Percentiles rank a stretch among this genome's conserved stretches.
Evolutionary conservation across 2,797 vertebrate species (phyloP).

Genomic region (Oryzias dopingdopingensis): DNA sequence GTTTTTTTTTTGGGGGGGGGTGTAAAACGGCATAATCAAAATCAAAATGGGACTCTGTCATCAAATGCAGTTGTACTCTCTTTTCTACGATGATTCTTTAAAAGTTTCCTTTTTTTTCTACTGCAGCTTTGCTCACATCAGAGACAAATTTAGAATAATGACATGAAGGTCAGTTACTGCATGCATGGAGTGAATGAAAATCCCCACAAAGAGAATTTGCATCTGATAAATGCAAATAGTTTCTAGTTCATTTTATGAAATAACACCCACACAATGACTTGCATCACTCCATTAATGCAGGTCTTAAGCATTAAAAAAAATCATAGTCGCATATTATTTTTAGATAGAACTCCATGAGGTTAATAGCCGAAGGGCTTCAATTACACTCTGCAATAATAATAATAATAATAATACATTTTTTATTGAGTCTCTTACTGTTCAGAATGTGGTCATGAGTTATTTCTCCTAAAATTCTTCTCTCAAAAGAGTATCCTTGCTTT

Average conservation of each 20-base stretch:
- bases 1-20: no score
- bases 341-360: constrained; percentile 19
- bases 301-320: constrained; percentile 28
- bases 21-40: neutral
- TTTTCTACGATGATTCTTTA: constrained; percentile 9
- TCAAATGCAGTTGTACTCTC: constrained; percentile 1
- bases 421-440: constrained; percentile 39
- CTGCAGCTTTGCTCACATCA: neutral
- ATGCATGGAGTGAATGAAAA: constrained; percentile 11
- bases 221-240: constrained; percentile 34
- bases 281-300: constrained; percentile 22
- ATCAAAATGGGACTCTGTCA: neutral
- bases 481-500: constrained; percentile 21
- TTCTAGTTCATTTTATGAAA: constrained; percentile 15
- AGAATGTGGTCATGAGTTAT: constrained; percentile 52
- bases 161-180: constrained; percentile 3
- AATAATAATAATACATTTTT: constrained; percentile 42
- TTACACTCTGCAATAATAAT: constrained; percentile 58
- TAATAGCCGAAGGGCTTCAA: constrained; percentile 55
- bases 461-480: neutral
- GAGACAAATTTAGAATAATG: no score
- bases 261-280: constrained; percentile 27
- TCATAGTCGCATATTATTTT: neutral
- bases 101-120: neutral
- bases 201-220: constrained; percentile 6